Percentiles rank a stretch among this genome's conserved stretches.
These are phyloP conservation scores for Amitus sp. DNA, from an alignment of 2,888 invertebrate species.

Conservation along the genomic window DNA sequence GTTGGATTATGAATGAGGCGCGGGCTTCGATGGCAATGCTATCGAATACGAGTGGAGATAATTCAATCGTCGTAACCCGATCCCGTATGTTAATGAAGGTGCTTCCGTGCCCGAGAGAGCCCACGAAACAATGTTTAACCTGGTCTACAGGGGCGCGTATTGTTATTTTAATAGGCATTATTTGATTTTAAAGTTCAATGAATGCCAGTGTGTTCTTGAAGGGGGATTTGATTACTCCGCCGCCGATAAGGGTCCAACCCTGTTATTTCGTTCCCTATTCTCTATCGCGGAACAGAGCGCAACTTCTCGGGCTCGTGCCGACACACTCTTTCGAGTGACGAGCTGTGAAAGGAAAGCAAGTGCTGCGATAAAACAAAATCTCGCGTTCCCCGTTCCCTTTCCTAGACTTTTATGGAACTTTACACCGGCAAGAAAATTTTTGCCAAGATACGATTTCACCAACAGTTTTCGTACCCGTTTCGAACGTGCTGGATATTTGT, in stretches of 20 bases:
- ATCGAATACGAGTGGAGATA: conserved; percentile 46
- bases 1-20: neutral
- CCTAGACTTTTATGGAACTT: neutral
- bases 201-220: conserved; percentile 60
- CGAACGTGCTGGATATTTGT: conserved; percentile 48
- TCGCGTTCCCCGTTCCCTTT: too few species aligned
- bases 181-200: conserved; percentile 66
- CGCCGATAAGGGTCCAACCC: conserved; percentile 60
- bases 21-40: conserved; percentile 25
- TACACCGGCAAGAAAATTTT: too few species aligned
- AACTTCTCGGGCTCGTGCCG: conserved; percentile 36
- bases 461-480: conserved; percentile 41
- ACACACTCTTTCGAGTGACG: conserved; percentile 16
- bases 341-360: conserved; percentile 11
- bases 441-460: conserved; percentile 22
- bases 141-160: conserved; percentile 56
- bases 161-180: conserved; percentile 66
- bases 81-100: conserved; percentile 62
- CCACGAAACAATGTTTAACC: conserved; percentile 64
- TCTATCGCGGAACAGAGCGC: conserved; percentile 23
- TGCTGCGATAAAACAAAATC: neutral
- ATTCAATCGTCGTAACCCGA: conserved; percentile 65
- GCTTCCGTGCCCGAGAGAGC: conserved; percentile 42
- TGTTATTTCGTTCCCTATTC: conserved; percentile 55
- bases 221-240: conserved; percentile 62